phyloP scores from a whole-genome alignment of 2,888 invertebrate species.

The Phoronis australis region DNA sequence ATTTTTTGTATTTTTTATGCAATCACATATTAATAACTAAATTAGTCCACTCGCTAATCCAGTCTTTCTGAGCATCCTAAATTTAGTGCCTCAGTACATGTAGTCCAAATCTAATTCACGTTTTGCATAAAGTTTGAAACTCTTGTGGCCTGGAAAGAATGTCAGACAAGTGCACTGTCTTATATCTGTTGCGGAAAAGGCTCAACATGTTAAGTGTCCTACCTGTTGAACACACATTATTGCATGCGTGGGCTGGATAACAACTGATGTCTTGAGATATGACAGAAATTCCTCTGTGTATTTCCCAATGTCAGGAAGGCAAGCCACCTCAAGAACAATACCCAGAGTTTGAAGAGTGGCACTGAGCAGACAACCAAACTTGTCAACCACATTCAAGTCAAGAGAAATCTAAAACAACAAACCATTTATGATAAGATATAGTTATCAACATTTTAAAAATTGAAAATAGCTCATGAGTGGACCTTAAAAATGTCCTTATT shows the following conservation, averaged over 20 bases:
- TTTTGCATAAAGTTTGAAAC: no score
- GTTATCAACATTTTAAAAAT: no score
- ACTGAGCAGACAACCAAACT: slow-evolving; percentile 43
- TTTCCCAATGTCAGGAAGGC: slow-evolving; percentile 63
- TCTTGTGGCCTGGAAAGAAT: no score
- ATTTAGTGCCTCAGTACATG: no score
- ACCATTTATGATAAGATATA: background rate
- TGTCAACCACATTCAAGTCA: slow-evolving; percentile 50
- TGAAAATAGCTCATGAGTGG: no score
- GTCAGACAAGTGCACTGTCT: background rate
- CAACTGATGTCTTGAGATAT: slow-evolving; percentile 69
- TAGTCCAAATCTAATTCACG: no score
- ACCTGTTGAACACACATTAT: slow-evolving; percentile 74
- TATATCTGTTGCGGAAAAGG: slow-evolving; percentile 1
- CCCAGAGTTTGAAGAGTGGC: slow-evolving; percentile 64
- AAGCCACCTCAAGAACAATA: slow-evolving; percentile 54
- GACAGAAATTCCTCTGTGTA: slow-evolving; percentile 75
- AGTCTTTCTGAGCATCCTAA: no score
- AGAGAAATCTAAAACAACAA: slow-evolving; percentile 38
- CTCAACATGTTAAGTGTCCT: slow-evolving; percentile 9
- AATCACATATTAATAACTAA: no score
- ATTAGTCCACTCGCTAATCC: no score
- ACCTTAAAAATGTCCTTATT: no score
- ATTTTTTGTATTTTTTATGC: no score
- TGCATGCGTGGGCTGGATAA: slow-evolving; percentile 65